Evolutionary conservation across 2,888 invertebrate species (phyloP), one percentile per base, ranked within the genome.

Genomic region (Idaea aversata): DNA sequence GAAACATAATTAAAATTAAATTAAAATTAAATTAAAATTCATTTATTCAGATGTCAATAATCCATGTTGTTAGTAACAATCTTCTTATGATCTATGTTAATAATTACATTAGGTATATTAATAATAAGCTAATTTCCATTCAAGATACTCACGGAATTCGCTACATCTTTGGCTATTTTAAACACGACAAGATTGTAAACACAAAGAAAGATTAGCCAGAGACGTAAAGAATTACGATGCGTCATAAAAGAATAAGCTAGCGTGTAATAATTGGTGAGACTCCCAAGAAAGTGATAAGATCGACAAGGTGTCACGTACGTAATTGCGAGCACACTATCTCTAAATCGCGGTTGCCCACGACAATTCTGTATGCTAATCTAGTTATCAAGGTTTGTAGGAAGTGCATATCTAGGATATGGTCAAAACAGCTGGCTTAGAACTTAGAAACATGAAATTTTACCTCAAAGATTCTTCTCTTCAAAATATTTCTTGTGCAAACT

Each of bases 231-330:
- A 7, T 7, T 47, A 47, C 47, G 47, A 47, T 47, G 47, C 47
- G 47, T 47, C 47, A 47, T 47, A 47, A 47, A 47, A 34, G 47
- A 47, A 47, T 47, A 13, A 47, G 10, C 47, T 13, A 47, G 47
- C 47, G 47, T 47, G 47, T 47, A 75, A 82, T 89, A 90, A 90
- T 89, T 89, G 88, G 85, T 79, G 81, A 79, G 74, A 78, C 84
- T 85, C 84, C 87, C 84, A 86, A 85, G 84, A 80, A 83, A 77
- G 72, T 62, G 57, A 16, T 59, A 59, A 59, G 13, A 88, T 88
- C 78, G 64, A 74, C 75, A 73, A 89, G 88, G 90, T 88, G 91
- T 87, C 91, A 92, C 92, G 92, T 91, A 91, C 91, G 86, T 92
- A 91, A 91, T 91, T 91, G 91, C 85, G 71, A 63, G 67, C 57